These are phyloP conservation scores for Idaea aversata DNA, from an alignment of 2,888 invertebrate genomes.

Conservation along the genomic window DNA sequence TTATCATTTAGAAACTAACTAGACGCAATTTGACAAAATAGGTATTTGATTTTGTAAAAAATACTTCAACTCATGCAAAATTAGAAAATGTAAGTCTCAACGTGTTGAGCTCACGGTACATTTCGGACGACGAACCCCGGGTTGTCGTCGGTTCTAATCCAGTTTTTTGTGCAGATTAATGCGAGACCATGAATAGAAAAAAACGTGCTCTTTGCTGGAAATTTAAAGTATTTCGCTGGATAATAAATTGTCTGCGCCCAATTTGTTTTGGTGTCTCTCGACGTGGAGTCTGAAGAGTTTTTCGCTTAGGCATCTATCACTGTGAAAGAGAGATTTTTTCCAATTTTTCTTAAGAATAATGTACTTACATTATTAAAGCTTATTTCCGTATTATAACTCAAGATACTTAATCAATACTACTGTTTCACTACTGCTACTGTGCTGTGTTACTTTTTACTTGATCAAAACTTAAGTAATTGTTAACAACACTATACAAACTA, in stretches of 20 bases:
- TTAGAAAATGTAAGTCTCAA: neutral
- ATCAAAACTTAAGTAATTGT: too few species aligned
- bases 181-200: constrained; percentile 26
- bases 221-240: constrained; percentile 15
- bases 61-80: constrained; percentile 15
- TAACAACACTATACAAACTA: too few species aligned
- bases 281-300: neutral
- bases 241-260: neutral
- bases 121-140: constrained; percentile 43
- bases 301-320: neutral
- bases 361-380: too few species aligned
- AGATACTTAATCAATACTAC: too few species aligned
- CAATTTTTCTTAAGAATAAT: too few species aligned
- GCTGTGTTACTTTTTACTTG: too few species aligned
- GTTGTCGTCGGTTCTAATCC: constrained; percentile 56
- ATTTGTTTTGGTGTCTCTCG: neutral
- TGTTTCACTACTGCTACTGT: too few species aligned
- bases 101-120: constrained; percentile 18
- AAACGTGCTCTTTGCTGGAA: constrained; percentile 12
- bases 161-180: constrained; percentile 62
- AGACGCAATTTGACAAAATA: too few species aligned
- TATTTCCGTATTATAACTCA: too few species aligned
- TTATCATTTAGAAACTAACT: neutral
- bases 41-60: neutral
- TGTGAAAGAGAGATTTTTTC: neutral